Evolutionary conservation across 2,113 vertebrate genomes (phyloP).

Genomic region (Cnemophilus loriae): DNA sequence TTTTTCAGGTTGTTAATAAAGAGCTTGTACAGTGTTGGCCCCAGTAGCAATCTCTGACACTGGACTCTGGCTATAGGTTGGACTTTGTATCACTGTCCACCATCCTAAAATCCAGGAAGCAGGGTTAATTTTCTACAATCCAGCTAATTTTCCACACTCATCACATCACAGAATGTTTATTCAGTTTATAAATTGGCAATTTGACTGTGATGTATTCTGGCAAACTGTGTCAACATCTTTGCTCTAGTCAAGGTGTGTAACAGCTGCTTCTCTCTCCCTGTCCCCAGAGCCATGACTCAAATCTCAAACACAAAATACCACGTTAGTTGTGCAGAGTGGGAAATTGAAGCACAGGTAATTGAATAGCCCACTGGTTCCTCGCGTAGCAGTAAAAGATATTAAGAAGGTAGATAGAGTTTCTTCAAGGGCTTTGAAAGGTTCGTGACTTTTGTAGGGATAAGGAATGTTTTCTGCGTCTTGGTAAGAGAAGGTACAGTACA

Average conservation of each 20-base stretch:
- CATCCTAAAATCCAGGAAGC: background rate
- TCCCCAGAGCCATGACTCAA: background rate
- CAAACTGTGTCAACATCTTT: background rate
- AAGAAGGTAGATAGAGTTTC: background rate
- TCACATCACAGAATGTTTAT: background rate
- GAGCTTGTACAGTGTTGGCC: background rate
- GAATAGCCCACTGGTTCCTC: background rate
- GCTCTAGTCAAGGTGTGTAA: background rate
- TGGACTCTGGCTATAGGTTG: background rate
- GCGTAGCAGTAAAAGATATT: background rate
- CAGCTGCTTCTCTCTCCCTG: accelerated
- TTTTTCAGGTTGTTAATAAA: background rate
- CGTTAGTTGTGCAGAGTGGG: background rate
- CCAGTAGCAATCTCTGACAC: background rate
- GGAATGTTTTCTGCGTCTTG: background rate
- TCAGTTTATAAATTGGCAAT: background rate
- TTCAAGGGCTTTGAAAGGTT: background rate
- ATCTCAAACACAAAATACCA: background rate
- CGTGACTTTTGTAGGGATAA: background rate
- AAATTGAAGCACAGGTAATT: background rate
- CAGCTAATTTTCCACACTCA: background rate
- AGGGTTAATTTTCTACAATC: background rate
- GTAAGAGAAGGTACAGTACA: background rate
- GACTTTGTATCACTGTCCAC: background rate
- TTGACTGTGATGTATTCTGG: background rate